Base-by-base conservation (phyloP, 1,140 invertebrate genomes). In the Lamellibrachia luymesi region DNA sequence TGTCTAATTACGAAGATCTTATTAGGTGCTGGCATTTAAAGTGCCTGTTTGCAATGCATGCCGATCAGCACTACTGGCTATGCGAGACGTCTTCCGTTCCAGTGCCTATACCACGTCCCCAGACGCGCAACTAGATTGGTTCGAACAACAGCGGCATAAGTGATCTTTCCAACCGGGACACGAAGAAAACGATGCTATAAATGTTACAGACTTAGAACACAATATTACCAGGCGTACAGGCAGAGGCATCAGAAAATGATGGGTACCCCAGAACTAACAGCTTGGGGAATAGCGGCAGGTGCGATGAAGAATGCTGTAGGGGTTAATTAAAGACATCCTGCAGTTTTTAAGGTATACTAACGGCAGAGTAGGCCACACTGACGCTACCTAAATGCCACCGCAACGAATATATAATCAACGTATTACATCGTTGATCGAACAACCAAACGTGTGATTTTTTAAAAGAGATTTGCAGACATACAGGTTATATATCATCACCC, bases 11-110 rank as follows among this genome's bases (percentile, higher is more conserved):
- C 64, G 13, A 10, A 80, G 64, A 80, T 80, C 25, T 80, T 10
- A 80, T 80, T 80, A 80, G 64, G 64, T 80, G 64, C 64, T 80
- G 64, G 64, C 64, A 80, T 80, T 80, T 80, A 80, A 80, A 80
- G 64, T 80, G 64, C 64, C 1, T 80, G 64, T 80, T 80, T 80
- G 64, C 64, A 80, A 4, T 80, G 64, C 64, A 80, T 80, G 64
- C 64, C 64, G 64, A 80, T 8, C 64, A 22, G 64, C 64, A 80
- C 64, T 22, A 22, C 64, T 22, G 64, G 64, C 64, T 17, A 80
- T 17, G 13, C 64, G 64, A 80, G 64, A 80, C 64, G 64, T 80
- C 64, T 80, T 80, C 52, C 64, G 64, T 22, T 22, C 17, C 8
- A 38, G 38, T 38, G 64, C 64, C 13, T 10, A 10, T 80, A 22